Evolutionary conservation across 2,797 vertebrate genomes (phyloP).

Genomic region (Podargus strigoides): DNA sequence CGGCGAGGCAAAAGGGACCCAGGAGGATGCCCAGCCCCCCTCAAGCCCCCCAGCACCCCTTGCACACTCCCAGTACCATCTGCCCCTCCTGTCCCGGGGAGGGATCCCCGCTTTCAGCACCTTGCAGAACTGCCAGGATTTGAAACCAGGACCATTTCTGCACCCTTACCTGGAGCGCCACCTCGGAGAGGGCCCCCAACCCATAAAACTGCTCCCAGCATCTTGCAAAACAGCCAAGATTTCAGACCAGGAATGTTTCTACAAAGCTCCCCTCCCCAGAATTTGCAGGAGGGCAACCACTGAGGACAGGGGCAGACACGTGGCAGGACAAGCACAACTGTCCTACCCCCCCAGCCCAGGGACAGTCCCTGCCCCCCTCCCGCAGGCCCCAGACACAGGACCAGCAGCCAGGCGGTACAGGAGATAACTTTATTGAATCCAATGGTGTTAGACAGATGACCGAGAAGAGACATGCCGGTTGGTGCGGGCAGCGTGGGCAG

Average conservation of each 20-base stretch:
- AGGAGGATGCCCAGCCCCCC: no score
- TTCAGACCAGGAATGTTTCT: fast-evolving
- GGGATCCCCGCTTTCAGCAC: no score
- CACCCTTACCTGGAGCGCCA: no score
- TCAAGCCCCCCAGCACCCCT: fast-evolving
- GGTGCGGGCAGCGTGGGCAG: conserved; percentile 56
- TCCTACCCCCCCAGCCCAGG: background rate
- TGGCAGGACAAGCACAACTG: fast-evolving
- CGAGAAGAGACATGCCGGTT: conserved; percentile 71
- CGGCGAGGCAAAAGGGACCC: fast-evolving
- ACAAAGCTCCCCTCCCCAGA: no score
- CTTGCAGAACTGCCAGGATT: background rate
- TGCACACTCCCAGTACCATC: background rate
- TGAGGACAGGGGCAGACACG: fast-evolving
- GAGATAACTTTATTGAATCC: conserved; percentile 79
- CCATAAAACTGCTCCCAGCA: background rate
- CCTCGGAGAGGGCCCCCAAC: no score
- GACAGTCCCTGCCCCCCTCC: background rate
- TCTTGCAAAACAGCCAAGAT: background rate
- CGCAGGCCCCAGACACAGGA: conserved; percentile 50
- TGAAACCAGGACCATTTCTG: background rate
- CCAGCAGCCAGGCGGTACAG: conserved; percentile 53
- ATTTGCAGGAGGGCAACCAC: background rate
- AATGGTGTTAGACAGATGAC: conserved; percentile 73
- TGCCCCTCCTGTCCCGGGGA: background rate